phyloP scores from a whole-genome alignment of 1,140 invertebrate genomes.

The Aricia agestis region DNA sequence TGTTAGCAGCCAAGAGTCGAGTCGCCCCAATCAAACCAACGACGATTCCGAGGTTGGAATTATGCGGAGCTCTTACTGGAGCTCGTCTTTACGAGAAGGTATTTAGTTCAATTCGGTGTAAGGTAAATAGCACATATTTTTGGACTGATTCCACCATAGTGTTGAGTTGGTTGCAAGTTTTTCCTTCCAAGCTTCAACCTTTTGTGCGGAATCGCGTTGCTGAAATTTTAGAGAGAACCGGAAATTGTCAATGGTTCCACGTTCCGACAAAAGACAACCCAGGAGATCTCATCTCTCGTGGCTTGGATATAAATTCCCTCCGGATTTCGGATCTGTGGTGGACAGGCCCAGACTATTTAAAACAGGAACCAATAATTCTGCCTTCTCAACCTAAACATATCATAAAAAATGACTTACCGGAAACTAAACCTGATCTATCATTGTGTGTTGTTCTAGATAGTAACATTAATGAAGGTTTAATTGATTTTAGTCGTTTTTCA shows the following conservation, averaged over 20 bases:
- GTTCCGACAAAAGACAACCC: constrained; percentile 25
- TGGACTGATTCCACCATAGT: constrained; percentile 32
- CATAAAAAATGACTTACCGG: too few species aligned
- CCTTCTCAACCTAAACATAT: too few species aligned
- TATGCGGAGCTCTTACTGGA: constrained; percentile 27
- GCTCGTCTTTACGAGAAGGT: constrained; percentile 26
- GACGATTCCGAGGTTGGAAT: constrained; percentile 29
- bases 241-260: constrained; percentile 26
- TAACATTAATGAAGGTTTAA: too few species aligned
- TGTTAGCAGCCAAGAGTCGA: constrained; percentile 27
- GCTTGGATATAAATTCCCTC: constrained; percentile 19
- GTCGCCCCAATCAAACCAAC: constrained; percentile 25
- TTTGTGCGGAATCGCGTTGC: not conserved
- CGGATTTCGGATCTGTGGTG: constrained; percentile 19
- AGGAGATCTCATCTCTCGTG: constrained; percentile 29
- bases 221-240: constrained; percentile 16
- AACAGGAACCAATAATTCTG: not conserved
- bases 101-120: constrained; percentile 9
- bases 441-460: not conserved
- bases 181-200: not conserved
- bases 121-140: constrained; percentile 7
- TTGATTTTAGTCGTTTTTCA: too few species aligned
- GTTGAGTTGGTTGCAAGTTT: constrained; percentile 22
- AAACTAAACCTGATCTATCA: not conserved
- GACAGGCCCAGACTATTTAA: constrained; percentile 24